A percentile compares a stretch with the other conserved stretches of the same genome.
Conservation (phyloP, 2,888 invertebrate species). For the Sphaerolaimus hirsutus region DNA sequence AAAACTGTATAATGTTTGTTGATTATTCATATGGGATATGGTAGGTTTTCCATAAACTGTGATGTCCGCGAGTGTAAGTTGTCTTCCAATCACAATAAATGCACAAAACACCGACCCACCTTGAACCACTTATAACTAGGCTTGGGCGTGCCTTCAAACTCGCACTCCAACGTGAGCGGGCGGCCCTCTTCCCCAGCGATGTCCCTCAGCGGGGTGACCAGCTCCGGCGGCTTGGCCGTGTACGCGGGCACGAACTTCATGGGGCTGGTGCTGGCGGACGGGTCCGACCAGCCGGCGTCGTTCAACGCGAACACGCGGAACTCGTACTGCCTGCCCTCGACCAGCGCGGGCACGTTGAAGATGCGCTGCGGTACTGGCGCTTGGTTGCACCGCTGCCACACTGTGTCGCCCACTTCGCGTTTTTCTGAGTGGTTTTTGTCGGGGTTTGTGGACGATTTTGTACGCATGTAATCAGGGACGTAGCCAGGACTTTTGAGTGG, state of each 20-base stretch:
- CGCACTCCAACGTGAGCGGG: conserved; percentile 20
- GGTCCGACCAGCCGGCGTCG: conserved; percentile 60
- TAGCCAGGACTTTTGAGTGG: too few relatives aligned
- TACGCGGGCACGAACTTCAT: conserved; percentile 59
- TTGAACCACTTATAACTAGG: conserved; percentile 35
- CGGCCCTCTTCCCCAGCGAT: conserved; percentile 8
- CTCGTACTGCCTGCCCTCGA: conserved; percentile 90
- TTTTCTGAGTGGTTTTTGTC: conserved; percentile 6
- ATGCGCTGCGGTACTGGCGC: conserved; percentile 37
- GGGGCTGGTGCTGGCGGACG: conserved; percentile 58
- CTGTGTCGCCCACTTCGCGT: conserved; percentile 8
- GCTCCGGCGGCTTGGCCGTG: conserved; percentile 65
- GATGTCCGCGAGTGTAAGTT: too few relatives aligned
- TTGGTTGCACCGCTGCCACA: conserved; percentile 16
- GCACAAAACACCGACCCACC: too few relatives aligned
- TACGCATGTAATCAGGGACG: too few relatives aligned
- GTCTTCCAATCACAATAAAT: too few relatives aligned
- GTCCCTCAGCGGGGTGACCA: conserved; percentile 28
- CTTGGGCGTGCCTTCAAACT: conserved; percentile 17
- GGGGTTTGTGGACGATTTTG: too few relatives aligned
- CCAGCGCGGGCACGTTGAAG: conserved; percentile 73
- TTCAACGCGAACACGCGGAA: conserved; percentile 92
- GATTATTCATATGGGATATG: too few relatives aligned
- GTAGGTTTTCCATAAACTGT: too few relatives aligned
- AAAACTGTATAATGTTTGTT: too few relatives aligned